Percentiles rank a stretch among this genome's conserved stretches.
These are phyloP conservation scores for Macrostomum lignano DNA, from an alignment of 1,140 invertebrate genomes.

Conservation along the genomic window DNA sequence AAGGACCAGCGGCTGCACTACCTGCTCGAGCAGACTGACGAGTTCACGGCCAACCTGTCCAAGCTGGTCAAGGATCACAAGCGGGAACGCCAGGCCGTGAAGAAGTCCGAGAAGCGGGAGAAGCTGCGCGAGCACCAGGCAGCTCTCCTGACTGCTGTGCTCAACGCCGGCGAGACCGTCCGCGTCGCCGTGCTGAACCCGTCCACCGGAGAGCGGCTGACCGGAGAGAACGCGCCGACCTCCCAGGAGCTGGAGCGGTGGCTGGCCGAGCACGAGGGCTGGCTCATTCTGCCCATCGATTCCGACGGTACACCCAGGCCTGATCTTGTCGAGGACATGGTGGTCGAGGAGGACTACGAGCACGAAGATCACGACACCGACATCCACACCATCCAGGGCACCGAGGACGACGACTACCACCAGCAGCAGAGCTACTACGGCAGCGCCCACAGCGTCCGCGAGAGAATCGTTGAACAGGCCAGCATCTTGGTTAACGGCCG, in stretches of 20 bases:
- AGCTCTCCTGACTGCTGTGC: neutral
- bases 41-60: conserved; percentile 78
- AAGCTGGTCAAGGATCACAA: conserved; percentile 43
- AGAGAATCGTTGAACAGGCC: conserved; percentile 67
- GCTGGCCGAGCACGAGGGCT: no score
- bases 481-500: conserved; percentile 66
- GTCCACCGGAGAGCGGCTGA: conserved; percentile 46
- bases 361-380: conserved; percentile 12
- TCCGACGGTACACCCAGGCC: neutral
- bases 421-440: conserved; percentile 31
- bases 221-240: conserved; percentile 62
- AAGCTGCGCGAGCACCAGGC: conserved; percentile 10
- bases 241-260: conserved; percentile 52
- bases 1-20: conserved; percentile 94
- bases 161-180: neutral
- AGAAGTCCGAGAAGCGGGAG: conserved; percentile 38
- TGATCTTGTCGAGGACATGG: conserved; percentile 33
- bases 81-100: conserved; percentile 30
- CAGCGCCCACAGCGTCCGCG: conserved; percentile 72
- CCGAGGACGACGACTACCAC: conserved; percentile 64
- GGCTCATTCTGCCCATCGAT: neutral
- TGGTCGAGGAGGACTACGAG: conserved; percentile 37
- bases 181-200: conserved; percentile 3
- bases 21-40: conserved; percentile 82
- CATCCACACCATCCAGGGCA: conserved; percentile 15